Conservation (phyloP, 2,888 invertebrate genomes). For the Cheilosia urbana region DNA sequence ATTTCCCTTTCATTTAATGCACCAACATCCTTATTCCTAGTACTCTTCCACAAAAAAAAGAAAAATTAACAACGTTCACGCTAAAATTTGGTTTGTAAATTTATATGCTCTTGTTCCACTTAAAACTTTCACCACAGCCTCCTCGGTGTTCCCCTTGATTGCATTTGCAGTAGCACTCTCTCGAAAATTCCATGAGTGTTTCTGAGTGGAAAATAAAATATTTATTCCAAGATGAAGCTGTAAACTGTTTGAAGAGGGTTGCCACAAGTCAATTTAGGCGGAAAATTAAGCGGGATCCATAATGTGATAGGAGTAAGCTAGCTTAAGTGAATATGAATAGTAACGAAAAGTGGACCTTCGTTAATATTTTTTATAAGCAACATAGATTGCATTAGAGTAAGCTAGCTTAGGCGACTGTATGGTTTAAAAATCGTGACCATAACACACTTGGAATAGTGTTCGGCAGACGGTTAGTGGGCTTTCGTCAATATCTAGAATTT, state of each 20-base stretch:
- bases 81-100: constrained; percentile 7
- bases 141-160: not conserved
- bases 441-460: too few species aligned
- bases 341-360: too few species aligned
- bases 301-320: too few species aligned
- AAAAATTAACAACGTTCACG: not conserved
- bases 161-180: not conserved
- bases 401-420: too few species aligned
- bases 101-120: not conserved
- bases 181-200: constrained; percentile 41
- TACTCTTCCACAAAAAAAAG: not conserved
- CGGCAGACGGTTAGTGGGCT: too few species aligned
- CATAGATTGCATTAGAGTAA: too few species aligned
- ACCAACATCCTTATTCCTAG: not conserved
- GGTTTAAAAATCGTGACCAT: too few species aligned
- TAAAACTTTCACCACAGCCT: constrained; percentile 9
- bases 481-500: too few species aligned
- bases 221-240: constrained; percentile 47
- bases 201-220: constrained; percentile 40
- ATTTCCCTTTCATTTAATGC: not conserved
- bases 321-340: too few species aligned
- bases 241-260: constrained; percentile 28
- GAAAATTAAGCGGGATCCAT: too few species aligned
- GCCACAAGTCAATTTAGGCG: not conserved
- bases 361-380: too few species aligned